Evolutionary conservation across 2,888 invertebrate genomes (phyloP).

Genomic region (Brachylomia viminalis): DNA sequence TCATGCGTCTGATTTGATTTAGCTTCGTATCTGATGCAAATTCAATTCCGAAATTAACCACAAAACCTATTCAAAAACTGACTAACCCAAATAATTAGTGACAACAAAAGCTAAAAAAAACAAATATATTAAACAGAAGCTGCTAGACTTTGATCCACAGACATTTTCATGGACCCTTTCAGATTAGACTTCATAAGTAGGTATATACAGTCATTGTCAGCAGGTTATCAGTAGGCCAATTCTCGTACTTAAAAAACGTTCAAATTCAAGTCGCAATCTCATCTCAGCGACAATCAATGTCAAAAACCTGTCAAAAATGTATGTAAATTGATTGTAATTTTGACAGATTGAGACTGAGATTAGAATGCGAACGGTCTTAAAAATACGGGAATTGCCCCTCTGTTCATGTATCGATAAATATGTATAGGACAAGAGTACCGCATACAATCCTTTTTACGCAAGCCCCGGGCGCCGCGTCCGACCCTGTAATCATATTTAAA

Average conservation of each 20-base stretch:
- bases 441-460: neutral
- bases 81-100: neutral
- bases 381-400: too few relatives aligned
- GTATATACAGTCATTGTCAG: constrained; percentile 20
- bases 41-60: neutral
- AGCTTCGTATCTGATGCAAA: neutral
- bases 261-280: too few relatives aligned
- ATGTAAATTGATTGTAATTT: too few relatives aligned
- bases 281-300: too few relatives aligned
- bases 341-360: too few relatives aligned
- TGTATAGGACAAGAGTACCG: constrained; percentile 26
- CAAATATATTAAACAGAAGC: neutral
- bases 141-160: neutral
- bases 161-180: constrained; percentile 10
- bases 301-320: too few relatives aligned
- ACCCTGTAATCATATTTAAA: constrained; percentile 11
- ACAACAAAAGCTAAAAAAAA: neutral
- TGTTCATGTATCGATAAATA: constrained; percentile 35
- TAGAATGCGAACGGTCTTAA: too few relatives aligned
- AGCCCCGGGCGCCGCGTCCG: too few relatives aligned
- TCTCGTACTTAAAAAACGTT: too few relatives aligned
- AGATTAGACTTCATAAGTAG: constrained; percentile 10
- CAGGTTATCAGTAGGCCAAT: constrained; percentile 37
- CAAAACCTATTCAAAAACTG: neutral
- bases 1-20: neutral